Base-by-base conservation (phyloP, 1,140 invertebrate genomes). In the Drosophila mauritiana region DNA sequence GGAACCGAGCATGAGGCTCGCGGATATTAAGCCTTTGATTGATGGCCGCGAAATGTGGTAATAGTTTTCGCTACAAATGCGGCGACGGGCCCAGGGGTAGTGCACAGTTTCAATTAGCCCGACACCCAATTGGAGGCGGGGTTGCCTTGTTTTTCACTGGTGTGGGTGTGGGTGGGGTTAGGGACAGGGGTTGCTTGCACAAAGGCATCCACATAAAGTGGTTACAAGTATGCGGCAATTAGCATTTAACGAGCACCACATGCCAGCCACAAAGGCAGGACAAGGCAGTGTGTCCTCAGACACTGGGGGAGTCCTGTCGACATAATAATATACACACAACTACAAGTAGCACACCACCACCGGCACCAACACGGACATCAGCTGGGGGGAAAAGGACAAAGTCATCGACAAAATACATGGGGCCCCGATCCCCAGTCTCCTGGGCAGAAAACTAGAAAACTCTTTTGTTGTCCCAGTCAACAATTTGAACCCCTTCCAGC, bases 221-320 rank as follows among this genome's bases (percentile, higher is more conserved):
- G 55, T 62, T 64, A 67, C 72, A 83, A 80, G 77, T 78, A 89
- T 77, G 76, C 61, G 57, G 84, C 76, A 88, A 88, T 88, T 88
- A 89, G 84, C 79, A 83, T 88, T 78, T 68, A 78, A 76, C 75
- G 83, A 79, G 78, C 68, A 58, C 68, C 81, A 84, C 81, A 83
- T 83, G 80, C 67, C 76, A 43, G 39, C 76, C 74, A 72, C 74
- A 77, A 77, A 69, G 73, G 37, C 74, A 69, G 57, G 56, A 69
- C 74, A 77, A 51, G 55, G 73, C 63, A 11, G 42, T 17, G 39
- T 58, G 55, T 65, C 61, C 64, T 68, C 37, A 55, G 64, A 69
- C 58, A 72, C 58, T 49, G 36, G 56, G 46, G 64, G 73, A 42
- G 53, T 75, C 72, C 72, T 76, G 73, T 75, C 73, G 72, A 78